Base-by-base conservation (phyloP, 2,797 vertebrate species). In the Sternarchorhynchus goeldii region DNA sequence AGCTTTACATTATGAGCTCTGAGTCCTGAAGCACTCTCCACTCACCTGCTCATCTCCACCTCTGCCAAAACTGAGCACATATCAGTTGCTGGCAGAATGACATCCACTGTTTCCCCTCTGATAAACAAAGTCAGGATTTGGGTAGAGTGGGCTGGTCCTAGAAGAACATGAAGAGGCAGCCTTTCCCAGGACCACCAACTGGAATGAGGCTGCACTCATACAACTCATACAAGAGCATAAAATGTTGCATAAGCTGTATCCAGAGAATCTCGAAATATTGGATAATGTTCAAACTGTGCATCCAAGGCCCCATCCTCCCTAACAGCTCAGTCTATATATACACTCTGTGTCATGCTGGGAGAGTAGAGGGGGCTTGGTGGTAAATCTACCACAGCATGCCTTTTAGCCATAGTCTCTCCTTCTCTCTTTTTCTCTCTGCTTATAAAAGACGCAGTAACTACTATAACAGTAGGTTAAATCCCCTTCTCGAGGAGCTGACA, bases 1-100 rank as follows among this genome's bases (percentile, higher is more conserved):
- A 64, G 32, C 77, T 73, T 60, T 55, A 6, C 70, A 78, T 82
- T 84, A 86, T 82, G 83, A 84, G 85, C 76, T 84, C 78, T 81
- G 82, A 45, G 67, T 76, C 57, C 64, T 78, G 72, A 68, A 77
- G 34, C 50, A n/a, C 65, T 53, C 29, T 12, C 18, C n/a, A 41
- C 50, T 56, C 56, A 39, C 29, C 36, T 18, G 16, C 34, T 75
- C 41, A 36, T 69, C 64, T 50, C 59, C 60, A 14, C 31, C 53
- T 41, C 67, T 65, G 68, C 65, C 57, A 55, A 78, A 80, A 64
- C 56, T 58, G 70, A 77, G 34, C 77, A 60, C 41, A 70, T n/a
- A 0, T 29, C 2, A 64, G 65, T 20, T 39, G 41, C n/a, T 67
- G 17, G 31, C 45, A 57, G n/a, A 71, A 70, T 29, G 21, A 65